These are phyloP conservation scores for Hypanus sabinus DNA, from an alignment of 2,113 vertebrate genomes.

Conservation along the genomic window DNA sequence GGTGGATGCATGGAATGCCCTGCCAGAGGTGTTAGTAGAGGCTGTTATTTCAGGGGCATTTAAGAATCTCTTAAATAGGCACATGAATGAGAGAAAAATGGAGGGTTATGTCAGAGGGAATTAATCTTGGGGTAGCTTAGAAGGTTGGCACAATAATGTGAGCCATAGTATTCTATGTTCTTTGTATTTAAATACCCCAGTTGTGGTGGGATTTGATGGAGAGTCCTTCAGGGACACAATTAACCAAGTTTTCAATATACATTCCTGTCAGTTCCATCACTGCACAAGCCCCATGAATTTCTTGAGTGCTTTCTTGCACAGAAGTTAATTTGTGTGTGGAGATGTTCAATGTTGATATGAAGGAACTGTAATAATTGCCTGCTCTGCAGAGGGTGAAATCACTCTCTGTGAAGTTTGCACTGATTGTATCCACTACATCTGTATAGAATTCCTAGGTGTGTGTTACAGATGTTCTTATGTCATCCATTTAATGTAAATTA, in stretches of 20 bases:
- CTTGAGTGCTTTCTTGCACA: not conserved
- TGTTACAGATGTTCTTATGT: not conserved
- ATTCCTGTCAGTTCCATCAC: not conserved
- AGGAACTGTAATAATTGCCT: not conserved
- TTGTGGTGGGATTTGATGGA: not conserved
- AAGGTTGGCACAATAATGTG: too few species aligned
- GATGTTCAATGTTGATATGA: not conserved
- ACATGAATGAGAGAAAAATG: too few species aligned
- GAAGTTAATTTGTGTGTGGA: not conserved
- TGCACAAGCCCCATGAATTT: not conserved
- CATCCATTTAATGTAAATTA: not conserved
- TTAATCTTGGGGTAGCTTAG: too few species aligned
- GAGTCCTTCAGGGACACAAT: not conserved
- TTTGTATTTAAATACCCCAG: too few species aligned
- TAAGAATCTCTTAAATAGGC: too few species aligned
- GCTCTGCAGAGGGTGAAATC: not conserved
- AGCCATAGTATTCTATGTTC: too few species aligned
- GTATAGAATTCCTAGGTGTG: not conserved
- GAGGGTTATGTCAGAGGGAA: too few species aligned
- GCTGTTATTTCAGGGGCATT: too few species aligned
- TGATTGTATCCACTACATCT: not conserved
- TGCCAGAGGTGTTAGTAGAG: too few species aligned
- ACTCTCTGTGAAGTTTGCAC: not conserved
- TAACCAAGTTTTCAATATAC: too few species aligned
- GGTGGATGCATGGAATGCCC: too few species aligned